Conservation (phyloP, 30 jellyfish, hydroid and myxozoan genomes). For the Chrysaora quinquecirrha region DNA sequence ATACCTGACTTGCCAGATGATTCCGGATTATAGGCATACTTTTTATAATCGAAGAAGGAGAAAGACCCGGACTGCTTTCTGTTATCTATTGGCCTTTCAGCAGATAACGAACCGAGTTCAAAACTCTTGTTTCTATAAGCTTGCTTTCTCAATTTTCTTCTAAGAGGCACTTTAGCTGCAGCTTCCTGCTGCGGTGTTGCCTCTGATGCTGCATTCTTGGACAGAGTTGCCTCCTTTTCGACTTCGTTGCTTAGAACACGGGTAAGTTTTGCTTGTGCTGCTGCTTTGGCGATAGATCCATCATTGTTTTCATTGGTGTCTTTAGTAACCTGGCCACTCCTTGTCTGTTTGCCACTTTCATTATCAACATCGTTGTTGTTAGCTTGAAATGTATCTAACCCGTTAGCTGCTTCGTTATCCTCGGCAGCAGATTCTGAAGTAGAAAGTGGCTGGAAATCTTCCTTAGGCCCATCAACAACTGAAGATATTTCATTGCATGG, state of each 20-base stretch:
- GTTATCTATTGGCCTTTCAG: slow-evolving; percentile 45
- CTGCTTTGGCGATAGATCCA: neutral
- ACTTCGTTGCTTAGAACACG: too few relatives aligned
- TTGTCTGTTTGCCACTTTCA: neutral
- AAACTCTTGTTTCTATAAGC: slow-evolving; percentile 69
- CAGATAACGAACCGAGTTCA: slow-evolving; percentile 49
- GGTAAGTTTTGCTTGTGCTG: neutral
- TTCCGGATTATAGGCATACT: slow-evolving; percentile 31
- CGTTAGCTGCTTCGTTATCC: neutral
- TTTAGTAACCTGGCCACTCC: neutral
- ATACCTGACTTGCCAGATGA: too few relatives aligned
- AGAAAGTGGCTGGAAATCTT: slow-evolving; percentile 39
- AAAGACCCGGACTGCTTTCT: slow-evolving; percentile 69
- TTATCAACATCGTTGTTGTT: neutral
- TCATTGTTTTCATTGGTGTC: neutral
- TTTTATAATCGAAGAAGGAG: slow-evolving; percentile 66
- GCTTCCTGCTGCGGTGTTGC: neutral
- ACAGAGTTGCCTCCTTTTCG: too few relatives aligned
- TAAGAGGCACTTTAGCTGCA: neutral
- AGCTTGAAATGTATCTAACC: neutral
- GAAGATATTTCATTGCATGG: neutral
- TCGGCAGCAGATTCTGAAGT: slow-evolving; percentile 57
- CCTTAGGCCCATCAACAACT: slow-evolving; percentile 5
- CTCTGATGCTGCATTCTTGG: too few relatives aligned
- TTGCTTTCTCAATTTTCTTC: slow-evolving; percentile 28